Evolutionary conservation across 2,113 vertebrate genomes (phyloP), one percentile per base, ranked within the genome.

Genomic region (Cinclus cinclus): DNA sequence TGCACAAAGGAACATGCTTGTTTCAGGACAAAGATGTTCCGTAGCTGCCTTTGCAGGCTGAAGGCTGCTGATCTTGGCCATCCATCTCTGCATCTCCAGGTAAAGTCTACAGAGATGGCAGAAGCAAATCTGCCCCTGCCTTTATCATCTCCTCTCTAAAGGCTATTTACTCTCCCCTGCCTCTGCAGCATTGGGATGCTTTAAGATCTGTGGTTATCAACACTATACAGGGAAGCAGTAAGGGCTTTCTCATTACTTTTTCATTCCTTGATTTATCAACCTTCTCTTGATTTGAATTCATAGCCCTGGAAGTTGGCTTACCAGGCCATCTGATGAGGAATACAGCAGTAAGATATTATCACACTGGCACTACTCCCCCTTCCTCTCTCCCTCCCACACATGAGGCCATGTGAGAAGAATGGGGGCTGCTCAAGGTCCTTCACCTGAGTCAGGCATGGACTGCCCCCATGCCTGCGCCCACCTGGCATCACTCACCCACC

Each of bases 331-430:
- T 88, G 88, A 90, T 52, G 95, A 94, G 94, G 83, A 67, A 91
- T 84, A 37, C 42, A 95, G 49, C 87, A 95, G 78, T 55, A 82
- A 92, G 91, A 69, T 53, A 70, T 83, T 23, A 80, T 52, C 60
- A 64, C 39, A 39, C 50, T 23, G 1, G 81, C 87, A 70, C 59
- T 10, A 10, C 87, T 87, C 69, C 63, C 42, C 67, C 63, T 68
- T 93, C 46, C 63, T 95, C 87, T 58, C 47, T 91, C 78, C 58
- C 44, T 90, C 86, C 71, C 8, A 20, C 27, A 17, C 9, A 1
- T 31, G 17, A 90, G 88, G 79, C 95, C 70, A 14, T 92, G 95
- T 96, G 94, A 93, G 89, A 91, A 62, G 96, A 82, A 94, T 84
- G 0, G 0, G 9, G 74, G 78, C 35, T 96, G 80, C 81, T 92